A percentile compares a stretch with the other conserved stretches of the same genome.
Conservation (phyloP, 1,140 invertebrate genomes). For the Trachelipus rathkii region DNA sequence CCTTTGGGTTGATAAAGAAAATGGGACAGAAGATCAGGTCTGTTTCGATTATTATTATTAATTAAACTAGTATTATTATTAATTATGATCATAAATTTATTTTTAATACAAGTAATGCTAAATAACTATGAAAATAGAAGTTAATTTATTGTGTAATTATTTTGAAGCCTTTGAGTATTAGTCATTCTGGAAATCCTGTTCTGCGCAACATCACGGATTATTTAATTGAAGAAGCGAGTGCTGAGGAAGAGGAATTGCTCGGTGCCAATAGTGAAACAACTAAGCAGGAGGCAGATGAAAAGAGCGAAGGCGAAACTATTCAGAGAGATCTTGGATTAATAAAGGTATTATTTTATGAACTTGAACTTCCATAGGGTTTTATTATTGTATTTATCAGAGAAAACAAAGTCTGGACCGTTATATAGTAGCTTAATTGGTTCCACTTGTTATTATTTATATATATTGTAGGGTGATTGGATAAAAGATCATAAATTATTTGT, state of each 20-base stretch:
- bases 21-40: slow-evolving; percentile 30
- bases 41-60: too few relatives aligned
- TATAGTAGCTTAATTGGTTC: too few relatives aligned
- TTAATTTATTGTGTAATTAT: background rate
- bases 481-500: too few relatives aligned
- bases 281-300: slow-evolving; percentile 55
- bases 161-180: slow-evolving; percentile 49
- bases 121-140: too few relatives aligned
- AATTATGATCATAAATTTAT: background rate
- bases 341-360: slow-evolving; percentile 55
- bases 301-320: slow-evolving; percentile 59
- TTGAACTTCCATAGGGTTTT: too few relatives aligned
- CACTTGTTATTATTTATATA: too few relatives aligned
- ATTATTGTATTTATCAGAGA: too few relatives aligned
- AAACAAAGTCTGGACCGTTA: too few relatives aligned
- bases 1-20: slow-evolving; percentile 56
- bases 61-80: too few relatives aligned
- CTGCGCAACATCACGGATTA: slow-evolving; percentile 97
- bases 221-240: slow-evolving; percentile 95
- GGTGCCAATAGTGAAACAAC: slow-evolving; percentile 61
- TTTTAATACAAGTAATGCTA: background rate
- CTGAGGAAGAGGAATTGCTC: slow-evolving; percentile 93
- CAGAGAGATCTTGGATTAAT: slow-evolving; percentile 74
- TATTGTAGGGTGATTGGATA: background rate
- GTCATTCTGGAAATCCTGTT: slow-evolving; percentile 89